phyloP scores from a whole-genome alignment of 2,113 vertebrate species.

The Scomber colias region DNA sequence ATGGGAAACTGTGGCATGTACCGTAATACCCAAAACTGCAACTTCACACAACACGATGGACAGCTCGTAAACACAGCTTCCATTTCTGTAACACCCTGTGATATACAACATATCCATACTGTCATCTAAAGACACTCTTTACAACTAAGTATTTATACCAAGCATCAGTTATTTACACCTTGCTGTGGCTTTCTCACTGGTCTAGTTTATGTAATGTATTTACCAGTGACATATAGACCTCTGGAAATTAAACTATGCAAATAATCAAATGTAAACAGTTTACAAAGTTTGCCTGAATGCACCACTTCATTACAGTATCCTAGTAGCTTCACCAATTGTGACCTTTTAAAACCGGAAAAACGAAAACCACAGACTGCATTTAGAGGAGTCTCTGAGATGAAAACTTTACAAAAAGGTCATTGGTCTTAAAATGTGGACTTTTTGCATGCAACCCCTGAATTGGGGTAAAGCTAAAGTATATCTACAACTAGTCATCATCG shows the following conservation, averaged over 20 bases:
- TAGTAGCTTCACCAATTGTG: neutral
- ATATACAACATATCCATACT: neutral
- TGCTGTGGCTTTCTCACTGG: neutral
- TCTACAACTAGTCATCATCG: neutral
- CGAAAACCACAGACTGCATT: neutral
- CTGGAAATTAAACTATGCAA: neutral
- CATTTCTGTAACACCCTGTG: neutral
- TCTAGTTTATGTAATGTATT: neutral
- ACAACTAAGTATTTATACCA: no score
- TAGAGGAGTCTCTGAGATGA: neutral
- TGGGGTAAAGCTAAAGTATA: no score
- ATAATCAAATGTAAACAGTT: neutral
- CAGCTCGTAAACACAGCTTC: neutral
- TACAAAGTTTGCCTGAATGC: constrained; percentile 12
- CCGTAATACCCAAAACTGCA: neutral
- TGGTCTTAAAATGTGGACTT: neutral
- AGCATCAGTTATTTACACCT: constrained; percentile 32
- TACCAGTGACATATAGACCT: constrained; percentile 9
- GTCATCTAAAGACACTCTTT: no score
- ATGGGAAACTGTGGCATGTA: neutral
- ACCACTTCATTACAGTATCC: neutral
- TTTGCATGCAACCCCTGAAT: no score
- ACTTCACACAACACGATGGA: constrained; percentile 11
- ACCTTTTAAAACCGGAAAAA: neutral
- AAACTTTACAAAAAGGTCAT: neutral